A percentile compares a stretch with the other conserved stretches of the same genome.
These are phyloP conservation scores for Coptodon bakossiorum DNA, from an alignment of 2,113 vertebrate genomes.

Conservation along the genomic window DNA sequence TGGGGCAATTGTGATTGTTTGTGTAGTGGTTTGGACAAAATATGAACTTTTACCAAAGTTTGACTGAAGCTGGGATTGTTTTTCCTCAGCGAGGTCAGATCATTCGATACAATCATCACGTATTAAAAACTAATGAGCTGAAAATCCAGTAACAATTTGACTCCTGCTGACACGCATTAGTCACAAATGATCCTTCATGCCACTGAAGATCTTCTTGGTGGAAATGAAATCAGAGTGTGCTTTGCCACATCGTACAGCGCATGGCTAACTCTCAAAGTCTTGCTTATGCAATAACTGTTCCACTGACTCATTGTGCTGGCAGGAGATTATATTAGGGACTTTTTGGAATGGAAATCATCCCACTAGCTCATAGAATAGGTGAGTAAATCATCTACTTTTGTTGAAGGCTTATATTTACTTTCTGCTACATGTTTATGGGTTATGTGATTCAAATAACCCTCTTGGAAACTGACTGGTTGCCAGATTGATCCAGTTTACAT, in stretches of 20 bases:
- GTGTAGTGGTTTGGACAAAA: not conserved
- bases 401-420: not conserved
- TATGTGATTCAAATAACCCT: not conserved
- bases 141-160: not conserved
- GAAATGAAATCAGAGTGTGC: not conserved
- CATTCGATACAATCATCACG: not conserved
- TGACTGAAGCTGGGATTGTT: not conserved
- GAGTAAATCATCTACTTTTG: constrained; percentile 18
- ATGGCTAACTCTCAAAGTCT: constrained; percentile 5
- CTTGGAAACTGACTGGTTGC: not conserved
- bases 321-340: constrained; percentile 37
- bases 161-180: not conserved
- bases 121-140: not conserved
- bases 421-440: constrained; percentile 7
- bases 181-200: not conserved
- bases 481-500: not conserved
- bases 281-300: constrained; percentile 49
- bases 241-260: constrained; percentile 21
- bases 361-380: constrained; percentile 1
- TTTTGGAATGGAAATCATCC: constrained; percentile 31
- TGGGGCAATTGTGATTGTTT: not conserved
- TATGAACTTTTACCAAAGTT: not conserved
- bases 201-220: not conserved
- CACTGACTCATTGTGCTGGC: constrained; percentile 53
- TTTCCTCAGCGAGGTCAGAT: not conserved